Evolutionary conservation across 2,888 invertebrate genomes (phyloP), one percentile per base, ranked within the genome.

Genomic region (Drosophila diplacantha): DNA sequence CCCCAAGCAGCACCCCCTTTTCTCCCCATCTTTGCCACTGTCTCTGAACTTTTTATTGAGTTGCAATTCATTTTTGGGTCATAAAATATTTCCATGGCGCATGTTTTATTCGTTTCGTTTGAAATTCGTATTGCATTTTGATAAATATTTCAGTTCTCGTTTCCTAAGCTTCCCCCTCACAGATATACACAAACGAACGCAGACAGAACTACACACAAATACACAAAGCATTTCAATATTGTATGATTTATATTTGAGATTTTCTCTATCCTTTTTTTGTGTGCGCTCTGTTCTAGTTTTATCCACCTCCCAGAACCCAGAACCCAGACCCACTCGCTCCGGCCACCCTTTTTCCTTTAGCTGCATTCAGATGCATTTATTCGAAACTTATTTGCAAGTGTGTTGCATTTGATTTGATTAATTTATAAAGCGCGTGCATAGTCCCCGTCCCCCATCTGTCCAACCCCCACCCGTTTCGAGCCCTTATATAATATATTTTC

Each of bases 81-180:
- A 66, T 66, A 66, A 66, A 66, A 66, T 57, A 68, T 52, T 57
- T 53, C 49, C 61, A 64, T 55, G 69, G 55, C 69, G 77, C 79
- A 81, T 81, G 74, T 71, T 71, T 62, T 68, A 66, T 75, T 74
- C 81, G 65, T 75, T 71, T 72, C 57, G 51, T 68, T 69, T 68
- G 24, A 54, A 69, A 51, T 62, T 67, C 68, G 57, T 62, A 72
- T 73, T 71, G 61, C 71, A 70, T 65, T 73, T 71, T 66, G 63
- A 74, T 81, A 72, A 74, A 78, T 74, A 78, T 81, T 81, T 74
- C 59, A 74, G 69, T 77, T 66, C 29, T 51, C 63, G 61, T 71
- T 71, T 49, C 58, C 58, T 43, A 63, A 64, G 72, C 66, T 65
- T 29, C 31, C 50, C 50, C 47, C 24, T 4, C 16, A 32, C 29